Evolutionary conservation across 2,888 invertebrate species (phyloP).

Genomic region (Acleris cristana): DNA sequence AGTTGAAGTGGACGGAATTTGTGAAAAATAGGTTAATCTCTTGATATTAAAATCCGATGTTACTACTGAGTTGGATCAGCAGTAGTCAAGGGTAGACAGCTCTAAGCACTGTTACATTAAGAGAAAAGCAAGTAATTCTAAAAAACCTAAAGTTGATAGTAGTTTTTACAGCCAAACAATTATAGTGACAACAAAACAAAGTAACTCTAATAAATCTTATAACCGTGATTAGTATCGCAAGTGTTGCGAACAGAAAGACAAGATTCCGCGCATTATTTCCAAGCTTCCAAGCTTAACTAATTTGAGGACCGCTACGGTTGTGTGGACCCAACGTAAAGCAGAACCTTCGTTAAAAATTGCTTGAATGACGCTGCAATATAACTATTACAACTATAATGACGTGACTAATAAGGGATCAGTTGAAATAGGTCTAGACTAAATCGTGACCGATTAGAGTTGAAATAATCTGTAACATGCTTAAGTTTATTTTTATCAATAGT

Average conservation of each 20-base stretch:
- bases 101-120: too few relatives aligned
- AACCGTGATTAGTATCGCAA: not conserved
- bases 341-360: not conserved
- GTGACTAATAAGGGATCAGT: not conserved
- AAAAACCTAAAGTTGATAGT: too few relatives aligned
- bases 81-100: too few relatives aligned
- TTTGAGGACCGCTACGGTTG: constrained; percentile 9
- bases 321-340: constrained; percentile 9
- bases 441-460: not conserved
- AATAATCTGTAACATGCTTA: not conserved
- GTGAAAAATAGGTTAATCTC: too few relatives aligned
- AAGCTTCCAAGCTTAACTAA: constrained; percentile 25
- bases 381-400: not conserved
- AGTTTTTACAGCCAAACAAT: too few relatives aligned
- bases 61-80: too few relatives aligned
- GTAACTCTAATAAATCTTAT: not conserved
- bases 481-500: too few relatives aligned
- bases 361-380: not conserved
- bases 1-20: too few relatives aligned
- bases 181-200: too few relatives aligned
- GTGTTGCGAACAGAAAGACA: not conserved
- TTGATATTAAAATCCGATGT: too few relatives aligned
- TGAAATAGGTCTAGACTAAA: not conserved
- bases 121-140: too few relatives aligned
- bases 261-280: constrained; percentile 15